Evolutionary conservation across 2,888 invertebrate species (phyloP), one percentile per base, ranked within the genome.

Genomic region (Dendrolimus houi): DNA sequence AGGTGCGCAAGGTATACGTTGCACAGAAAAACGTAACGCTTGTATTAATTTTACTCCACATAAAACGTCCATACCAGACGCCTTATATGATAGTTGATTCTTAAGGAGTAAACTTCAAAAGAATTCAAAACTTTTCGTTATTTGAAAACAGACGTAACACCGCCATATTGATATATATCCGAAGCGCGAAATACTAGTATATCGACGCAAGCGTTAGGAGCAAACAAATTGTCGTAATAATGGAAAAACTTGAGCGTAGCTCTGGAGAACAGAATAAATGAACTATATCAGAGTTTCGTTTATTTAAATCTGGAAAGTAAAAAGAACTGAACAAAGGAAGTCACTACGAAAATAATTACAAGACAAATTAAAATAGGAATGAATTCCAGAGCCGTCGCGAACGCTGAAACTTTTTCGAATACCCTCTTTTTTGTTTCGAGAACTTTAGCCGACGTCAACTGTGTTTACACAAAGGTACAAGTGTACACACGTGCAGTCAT

Each of bases 321-420:
- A 55, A 63, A 64, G 63, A 68, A 66, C 58, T 47, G 60, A 60
- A 59, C 68, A 61, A 60, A 56, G 56, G 54, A 54, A 62, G 53
- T 64, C 58, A 57, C 55, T 55, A 55, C 59, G 60, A 59, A 64
- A 71, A 69, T 71, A 67, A 74, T 74, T 69, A 69, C 67, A 62
- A 59, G 64, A 64, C 62, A 62, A 64, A 62, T 66, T 64, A 67
- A 71, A 69, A 71, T 61, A 62, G 54, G 55, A 66, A 65, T 59
- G 54, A 65, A 61, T 60, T 59, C 57, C 57, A 57, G 57, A 55
- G 57, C 60, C 55, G 58, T 62, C 56, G 59, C 65, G 62, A 60
- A 62, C 62, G 62, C 64, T 59, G 61, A 55, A 68, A 68, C 63
- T 72, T 67, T 67, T 60, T 60, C 52, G 29, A 57, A 47, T 9